Percentiles rank a stretch among this genome's conserved stretches.
Conservation (phyloP, 2,797 vertebrate genomes). For the Enteromius unitaeniatus region DNA sequence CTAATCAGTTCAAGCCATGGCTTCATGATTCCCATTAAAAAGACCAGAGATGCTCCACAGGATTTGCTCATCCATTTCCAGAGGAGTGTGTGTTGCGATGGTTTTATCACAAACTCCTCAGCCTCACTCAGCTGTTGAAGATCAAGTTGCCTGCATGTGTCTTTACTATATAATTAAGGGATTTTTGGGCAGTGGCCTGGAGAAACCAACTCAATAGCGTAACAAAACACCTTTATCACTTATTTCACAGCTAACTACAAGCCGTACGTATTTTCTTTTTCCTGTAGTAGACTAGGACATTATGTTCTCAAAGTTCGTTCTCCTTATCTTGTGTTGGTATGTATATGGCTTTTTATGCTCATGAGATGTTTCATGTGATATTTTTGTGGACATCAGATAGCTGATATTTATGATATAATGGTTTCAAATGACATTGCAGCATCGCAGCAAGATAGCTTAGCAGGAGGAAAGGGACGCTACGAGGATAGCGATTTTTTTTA, state of each 20-base stretch:
- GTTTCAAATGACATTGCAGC: conserved; percentile 73
- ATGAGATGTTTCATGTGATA: conserved; percentile 16
- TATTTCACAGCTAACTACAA: conserved; percentile 44
- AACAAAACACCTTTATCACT: conserved; percentile 54
- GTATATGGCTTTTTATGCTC: conserved; percentile 23
- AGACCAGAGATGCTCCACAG: conserved; percentile 1
- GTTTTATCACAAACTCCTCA: conserved; percentile 65
- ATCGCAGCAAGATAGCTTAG: conserved; percentile 71
- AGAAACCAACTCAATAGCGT: conserved; percentile 68
- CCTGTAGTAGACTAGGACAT: conserved; percentile 19
- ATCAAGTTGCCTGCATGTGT: conserved; percentile 77
- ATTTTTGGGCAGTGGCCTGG: conserved; percentile 70
- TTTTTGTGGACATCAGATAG: background rate
- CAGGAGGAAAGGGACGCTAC: conserved; percentile 65
- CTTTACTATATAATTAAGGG: conserved; percentile 81
- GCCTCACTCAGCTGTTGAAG: conserved; percentile 71
- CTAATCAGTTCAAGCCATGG: conserved; percentile 17
- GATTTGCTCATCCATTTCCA: conserved; percentile 7
- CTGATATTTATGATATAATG: conserved; percentile 65
- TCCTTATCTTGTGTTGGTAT: background rate
- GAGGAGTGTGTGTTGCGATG: background rate
- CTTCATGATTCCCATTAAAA: conserved; percentile 14
- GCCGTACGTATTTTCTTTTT: background rate
- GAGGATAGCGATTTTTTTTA: conserved; percentile 64
- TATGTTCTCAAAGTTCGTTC: conserved; percentile 11